Evolutionary conservation across 1,140 invertebrate genomes (phyloP), one percentile per base, ranked within the genome.

Genomic region (Aricia agestis): DNA sequence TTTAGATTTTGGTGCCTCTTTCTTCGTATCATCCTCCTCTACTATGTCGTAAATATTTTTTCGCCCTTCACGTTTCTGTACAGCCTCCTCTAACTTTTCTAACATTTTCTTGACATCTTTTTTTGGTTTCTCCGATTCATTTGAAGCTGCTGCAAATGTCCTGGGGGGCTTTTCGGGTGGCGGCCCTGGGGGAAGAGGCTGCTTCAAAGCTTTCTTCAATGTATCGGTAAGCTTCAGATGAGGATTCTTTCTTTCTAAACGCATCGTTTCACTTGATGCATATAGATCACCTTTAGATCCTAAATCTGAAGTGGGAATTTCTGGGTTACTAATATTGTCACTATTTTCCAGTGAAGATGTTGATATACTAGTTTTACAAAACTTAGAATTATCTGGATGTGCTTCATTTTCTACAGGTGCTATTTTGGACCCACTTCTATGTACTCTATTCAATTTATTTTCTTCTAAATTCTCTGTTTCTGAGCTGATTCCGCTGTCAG

Each of bases 131-230:
- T 75, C 79, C 31, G 71, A 77, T 78, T 84, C 85, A 11, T 72
- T 82, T 6, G 81, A 76, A 6, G 81, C 70, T 7, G 67, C 61
- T 17, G 69, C 66, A 81, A 95, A 95, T 6, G 93, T 94, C 80
- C 95, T 82, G 2, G 95, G 95, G 19, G 95, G 95, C 81, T 96
- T 96, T 76, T 94, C 93, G 0, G 95, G 95, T 41, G 95, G 94
- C 9, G 95, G 94, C 2, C 95, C 95, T 17, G 81, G 42, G 0
- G 95, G 95, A 70, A 95, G 80, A 0, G 94, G 94, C 74, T 94
- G 92, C 77, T 93, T 94, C 32, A 95, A 82, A 41, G 94, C 94
- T 65, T 92, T 92, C 77, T 93, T 94, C 31, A 95, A 81, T 11
- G 93, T 94, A 72, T 94, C 93, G 4, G 93, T 93, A 71, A 93